phyloP scores from a whole-genome alignment of 2,888 invertebrate genomes.

The Mythimna ferrago region DNA sequence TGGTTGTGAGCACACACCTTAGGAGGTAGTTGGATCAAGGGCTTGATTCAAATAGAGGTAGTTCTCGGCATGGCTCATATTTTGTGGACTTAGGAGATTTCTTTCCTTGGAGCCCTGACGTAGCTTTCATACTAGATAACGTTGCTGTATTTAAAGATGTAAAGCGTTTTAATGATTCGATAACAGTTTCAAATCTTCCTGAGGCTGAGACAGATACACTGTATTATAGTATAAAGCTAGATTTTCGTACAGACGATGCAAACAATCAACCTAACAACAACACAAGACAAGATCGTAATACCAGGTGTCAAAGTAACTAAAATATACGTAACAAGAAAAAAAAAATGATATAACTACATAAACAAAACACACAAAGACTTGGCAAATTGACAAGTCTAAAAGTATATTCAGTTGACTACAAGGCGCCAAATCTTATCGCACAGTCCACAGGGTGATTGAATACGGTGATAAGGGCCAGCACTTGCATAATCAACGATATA shows the following conservation, averaged over 20 bases:
- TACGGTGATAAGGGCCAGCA: constrained; percentile 27
- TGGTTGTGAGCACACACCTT: too few species aligned
- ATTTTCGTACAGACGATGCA: neutral
- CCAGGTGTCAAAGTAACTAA: neutral
- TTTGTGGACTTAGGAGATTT: too few species aligned
- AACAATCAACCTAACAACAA: neutral
- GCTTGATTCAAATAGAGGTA: too few species aligned
- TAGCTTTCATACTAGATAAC: neutral
- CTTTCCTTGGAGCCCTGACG: too few species aligned
- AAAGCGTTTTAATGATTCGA: neutral
- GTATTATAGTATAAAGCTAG: neutral
- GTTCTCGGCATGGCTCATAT: too few species aligned
- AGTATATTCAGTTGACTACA: constrained; percentile 49
- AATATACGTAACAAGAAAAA: neutral
- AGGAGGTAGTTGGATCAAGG: too few species aligned
- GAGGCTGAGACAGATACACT: neutral
- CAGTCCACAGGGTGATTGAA: constrained; percentile 33
- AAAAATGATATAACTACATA: neutral
- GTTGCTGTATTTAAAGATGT: constrained; percentile 1
- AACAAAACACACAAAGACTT: constrained; percentile 42
- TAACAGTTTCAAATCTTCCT: neutral
- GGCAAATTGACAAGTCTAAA: constrained; percentile 46
- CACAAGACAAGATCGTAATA: neutral
- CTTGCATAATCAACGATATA: constrained; percentile 40
- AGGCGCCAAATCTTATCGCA: constrained; percentile 60